Conservation (phyloP, 37 sponge, comb jelly and placozoan genomes). For the Axinella damicornis region DNA sequence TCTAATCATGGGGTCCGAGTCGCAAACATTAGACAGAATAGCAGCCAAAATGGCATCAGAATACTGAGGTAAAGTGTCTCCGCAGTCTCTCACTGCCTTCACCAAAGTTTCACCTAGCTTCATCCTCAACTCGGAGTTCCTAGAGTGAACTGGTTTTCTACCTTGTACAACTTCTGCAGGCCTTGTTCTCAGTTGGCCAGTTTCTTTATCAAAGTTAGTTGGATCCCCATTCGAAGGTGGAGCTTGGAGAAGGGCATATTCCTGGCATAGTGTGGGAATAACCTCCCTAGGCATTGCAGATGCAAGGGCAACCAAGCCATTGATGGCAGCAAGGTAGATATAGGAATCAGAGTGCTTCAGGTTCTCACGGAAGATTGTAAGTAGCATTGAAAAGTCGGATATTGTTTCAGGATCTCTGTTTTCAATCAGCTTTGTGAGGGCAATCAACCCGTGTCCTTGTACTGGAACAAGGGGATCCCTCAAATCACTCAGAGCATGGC, state of each 20-base stretch:
- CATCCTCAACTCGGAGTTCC: conserved; percentile 36
- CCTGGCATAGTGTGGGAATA: conserved; percentile 58
- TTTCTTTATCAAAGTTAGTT: conserved; percentile 5
- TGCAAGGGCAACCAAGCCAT: conserved; percentile 79
- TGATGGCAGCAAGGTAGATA: conserved; percentile 91
- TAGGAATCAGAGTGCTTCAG: conserved; percentile 79
- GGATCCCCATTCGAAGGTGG: neutral
- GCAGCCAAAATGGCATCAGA: conserved; percentile 63
- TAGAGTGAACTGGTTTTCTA: neutral
- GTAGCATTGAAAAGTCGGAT: conserved; percentile 17
- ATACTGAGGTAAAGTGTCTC: conserved; percentile 81
- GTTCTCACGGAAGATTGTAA: conserved; percentile 57
- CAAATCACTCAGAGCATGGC: conserved; percentile 47
- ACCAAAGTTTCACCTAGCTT: conserved; percentile 89
- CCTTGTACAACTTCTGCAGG: neutral
- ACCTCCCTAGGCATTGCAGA: neutral
- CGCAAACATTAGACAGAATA: conserved; percentile 57
- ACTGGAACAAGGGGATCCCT: conserved; percentile 75
- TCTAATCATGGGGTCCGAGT: conserved; percentile 63
- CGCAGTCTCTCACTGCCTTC: conserved; percentile 50
- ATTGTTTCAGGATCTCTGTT: conserved; percentile 59
- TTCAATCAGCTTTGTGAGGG: conserved; percentile 67
- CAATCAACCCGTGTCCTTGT: conserved; percentile 65
- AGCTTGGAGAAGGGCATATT: conserved; percentile 38
- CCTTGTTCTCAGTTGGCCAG: neutral